Evolutionary conservation across 2,797 vertebrate species (phyloP).

Genomic region (Lophura swinhoii): DNA sequence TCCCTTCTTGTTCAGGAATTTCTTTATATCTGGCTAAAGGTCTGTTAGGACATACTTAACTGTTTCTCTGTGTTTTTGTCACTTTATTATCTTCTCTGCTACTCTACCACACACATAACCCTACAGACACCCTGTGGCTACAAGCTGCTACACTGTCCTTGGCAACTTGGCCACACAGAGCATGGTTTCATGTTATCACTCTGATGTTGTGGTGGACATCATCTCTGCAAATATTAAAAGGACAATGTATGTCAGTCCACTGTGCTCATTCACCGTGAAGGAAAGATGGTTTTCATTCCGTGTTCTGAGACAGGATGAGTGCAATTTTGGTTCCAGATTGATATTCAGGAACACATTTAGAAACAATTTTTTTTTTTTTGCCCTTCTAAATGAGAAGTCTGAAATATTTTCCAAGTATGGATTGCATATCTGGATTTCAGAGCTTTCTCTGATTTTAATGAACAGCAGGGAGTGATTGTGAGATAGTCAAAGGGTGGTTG

Average conservation of each 20-base stretch:
- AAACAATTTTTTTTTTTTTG: not conserved
- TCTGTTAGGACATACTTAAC: not conserved
- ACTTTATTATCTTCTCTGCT: not conserved
- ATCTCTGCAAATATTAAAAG: not conserved
- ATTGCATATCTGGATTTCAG: not conserved
- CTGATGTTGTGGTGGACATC: not conserved
- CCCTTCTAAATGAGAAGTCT: not conserved
- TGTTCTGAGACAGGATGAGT: not conserved
- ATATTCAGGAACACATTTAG: not conserved
- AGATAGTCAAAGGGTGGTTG: not conserved
- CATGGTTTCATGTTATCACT: not conserved
- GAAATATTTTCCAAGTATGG: not conserved
- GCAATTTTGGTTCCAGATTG: not conserved
- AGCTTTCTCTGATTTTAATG: not conserved
- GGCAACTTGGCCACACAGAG: not conserved
- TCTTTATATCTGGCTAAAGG: not conserved
- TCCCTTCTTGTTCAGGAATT: not conserved
- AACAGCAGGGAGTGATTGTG: not conserved
- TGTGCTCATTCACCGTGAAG: not conserved
- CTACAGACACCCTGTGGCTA: not conserved
- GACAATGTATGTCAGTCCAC: not conserved
- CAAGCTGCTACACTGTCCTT: not conserved
- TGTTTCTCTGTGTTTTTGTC: not conserved
- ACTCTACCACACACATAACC: not conserved
- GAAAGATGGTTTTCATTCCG: rapidly evolving